phyloP scores from a whole-genome alignment of 2,797 vertebrate genomes.

The Varecia variegata region DNA sequence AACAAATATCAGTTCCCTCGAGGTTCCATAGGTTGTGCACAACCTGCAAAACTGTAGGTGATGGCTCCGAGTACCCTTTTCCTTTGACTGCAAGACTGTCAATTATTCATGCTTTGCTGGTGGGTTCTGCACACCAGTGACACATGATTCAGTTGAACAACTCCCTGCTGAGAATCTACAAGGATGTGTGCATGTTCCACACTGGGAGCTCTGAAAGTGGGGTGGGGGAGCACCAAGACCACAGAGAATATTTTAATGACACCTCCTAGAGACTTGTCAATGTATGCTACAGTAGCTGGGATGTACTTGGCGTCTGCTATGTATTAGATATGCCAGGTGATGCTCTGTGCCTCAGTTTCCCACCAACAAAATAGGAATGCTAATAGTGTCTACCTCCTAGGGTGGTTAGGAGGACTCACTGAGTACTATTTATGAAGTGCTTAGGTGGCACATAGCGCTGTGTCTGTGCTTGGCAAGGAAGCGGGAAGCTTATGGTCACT shows the following conservation, averaged over 20 bases:
- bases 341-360: neutral
- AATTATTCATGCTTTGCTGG: neutral
- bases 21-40: too few species aligned
- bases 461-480: neutral
- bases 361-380: neutral
- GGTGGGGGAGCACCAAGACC: neutral
- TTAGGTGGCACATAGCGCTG: neutral
- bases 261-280: neutral
- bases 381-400: neutral
- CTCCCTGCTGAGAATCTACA: neutral
- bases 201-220: neutral
- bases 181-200: neutral
- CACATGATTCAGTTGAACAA: rapidly evolving
- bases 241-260: neutral
- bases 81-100: neutral
- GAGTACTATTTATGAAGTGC: neutral
- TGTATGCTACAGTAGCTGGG: neutral
- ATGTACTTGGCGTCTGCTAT: neutral
- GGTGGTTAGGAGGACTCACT: neutral
- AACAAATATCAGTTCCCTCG: rapidly evolving
- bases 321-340: neutral
- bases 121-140: neutral
- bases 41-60: rapidly evolving
- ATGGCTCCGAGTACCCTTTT: neutral
- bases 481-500: neutral